Conservation (phyloP, 2,888 invertebrate genomes). For the Xestia xanthographa region DNA sequence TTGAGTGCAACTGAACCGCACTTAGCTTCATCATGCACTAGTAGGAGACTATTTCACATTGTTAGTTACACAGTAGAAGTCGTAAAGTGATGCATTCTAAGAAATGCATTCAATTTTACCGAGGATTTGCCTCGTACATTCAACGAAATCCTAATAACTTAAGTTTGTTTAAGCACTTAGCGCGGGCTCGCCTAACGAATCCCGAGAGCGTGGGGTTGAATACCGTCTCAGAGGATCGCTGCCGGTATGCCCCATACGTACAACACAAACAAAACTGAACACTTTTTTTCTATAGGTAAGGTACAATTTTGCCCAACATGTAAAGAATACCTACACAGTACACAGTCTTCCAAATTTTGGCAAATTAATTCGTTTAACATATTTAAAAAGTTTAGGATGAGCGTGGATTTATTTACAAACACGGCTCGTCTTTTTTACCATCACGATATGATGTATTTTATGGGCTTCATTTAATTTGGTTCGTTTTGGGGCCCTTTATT, state of each 20-base stretch:
- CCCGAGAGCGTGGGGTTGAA: constrained; percentile 52
- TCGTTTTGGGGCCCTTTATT: constrained; percentile 39
- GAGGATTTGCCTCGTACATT: constrained; percentile 12
- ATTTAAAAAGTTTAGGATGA: constrained; percentile 38
- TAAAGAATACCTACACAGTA: not conserved
- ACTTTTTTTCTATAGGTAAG: not conserved
- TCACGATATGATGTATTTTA: constrained; percentile 50
- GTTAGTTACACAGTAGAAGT: not conserved
- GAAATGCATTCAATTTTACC: constrained; percentile 14
- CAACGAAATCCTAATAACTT: constrained; percentile 40
- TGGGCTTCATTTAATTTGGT: constrained; percentile 45
- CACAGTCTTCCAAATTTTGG: constrained; percentile 27
- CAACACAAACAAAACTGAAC: constrained; percentile 31
- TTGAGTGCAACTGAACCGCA: not conserved
- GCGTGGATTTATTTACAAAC: constrained; percentile 47
- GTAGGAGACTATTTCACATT: not conserved
- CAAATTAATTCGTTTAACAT: constrained; percentile 46
- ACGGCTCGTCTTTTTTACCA: constrained; percentile 50
- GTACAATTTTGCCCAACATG: constrained; percentile 14
- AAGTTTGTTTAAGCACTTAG: constrained; percentile 53
- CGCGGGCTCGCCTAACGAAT: constrained; percentile 48
- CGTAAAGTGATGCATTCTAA: not conserved
- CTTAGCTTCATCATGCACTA: not conserved
- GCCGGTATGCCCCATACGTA: constrained; percentile 13
- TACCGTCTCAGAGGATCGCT: constrained; percentile 44